Evolutionary conservation across 2,113 vertebrate genomes (phyloP).

Genomic region (Erinaceus europaeus): DNA sequence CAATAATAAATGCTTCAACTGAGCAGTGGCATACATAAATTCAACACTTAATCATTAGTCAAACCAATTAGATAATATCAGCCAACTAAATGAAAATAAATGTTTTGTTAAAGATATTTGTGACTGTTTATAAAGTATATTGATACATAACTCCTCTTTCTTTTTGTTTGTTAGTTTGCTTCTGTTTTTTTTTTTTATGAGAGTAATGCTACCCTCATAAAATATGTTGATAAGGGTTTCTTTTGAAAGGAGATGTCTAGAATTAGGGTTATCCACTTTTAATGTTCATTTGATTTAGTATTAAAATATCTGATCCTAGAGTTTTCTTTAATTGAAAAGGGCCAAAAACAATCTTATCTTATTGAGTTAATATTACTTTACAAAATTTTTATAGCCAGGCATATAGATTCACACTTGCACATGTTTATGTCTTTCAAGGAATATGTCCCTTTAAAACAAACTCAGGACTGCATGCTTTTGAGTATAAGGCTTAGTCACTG

Average conservation of each 20-base stretch:
- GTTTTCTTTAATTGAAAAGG: not conserved
- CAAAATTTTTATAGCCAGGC: too few relatives aligned
- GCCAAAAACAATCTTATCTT: not conserved
- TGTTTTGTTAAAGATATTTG: not conserved
- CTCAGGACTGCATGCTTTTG: not conserved
- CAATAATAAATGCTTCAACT: not conserved
- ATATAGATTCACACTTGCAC: too few relatives aligned
- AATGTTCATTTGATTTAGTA: not conserved
- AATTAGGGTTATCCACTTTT: not conserved
- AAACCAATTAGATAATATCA: not conserved
- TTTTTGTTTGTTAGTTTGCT: not conserved
- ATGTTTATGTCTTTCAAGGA: not conserved
- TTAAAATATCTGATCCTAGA: not conserved
- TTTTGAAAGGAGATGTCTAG: not conserved
- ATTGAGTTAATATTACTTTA: too few relatives aligned
- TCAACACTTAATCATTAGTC: not conserved
- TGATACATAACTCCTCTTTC: not conserved
- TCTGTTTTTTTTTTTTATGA: not conserved
- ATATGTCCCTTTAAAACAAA: not conserved
- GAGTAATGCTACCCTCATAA: not conserved
- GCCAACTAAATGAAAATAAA: not conserved
- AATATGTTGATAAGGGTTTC: not conserved
- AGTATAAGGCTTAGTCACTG: not conserved
- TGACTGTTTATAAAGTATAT: constrained; percentile 1
- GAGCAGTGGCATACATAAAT: not conserved